Percentiles rank a stretch among this genome's conserved stretches.
phyloP scores from a whole-genome alignment of 2,113 vertebrate species.

The Psilopsiagon aymara region DNA sequence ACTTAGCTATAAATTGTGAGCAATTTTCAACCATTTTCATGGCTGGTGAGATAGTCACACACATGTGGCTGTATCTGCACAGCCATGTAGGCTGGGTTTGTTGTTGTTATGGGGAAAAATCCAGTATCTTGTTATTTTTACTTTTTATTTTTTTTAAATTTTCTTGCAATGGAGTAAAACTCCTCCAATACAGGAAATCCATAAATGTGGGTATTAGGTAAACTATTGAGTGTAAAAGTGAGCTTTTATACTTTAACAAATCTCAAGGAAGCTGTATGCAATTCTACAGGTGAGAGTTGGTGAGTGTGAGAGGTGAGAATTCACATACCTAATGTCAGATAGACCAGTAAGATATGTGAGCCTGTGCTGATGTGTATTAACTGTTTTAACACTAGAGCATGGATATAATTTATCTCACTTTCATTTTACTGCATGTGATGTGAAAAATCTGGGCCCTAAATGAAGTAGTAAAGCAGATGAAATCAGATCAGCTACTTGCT shows the following conservation, averaged over 20 bases:
- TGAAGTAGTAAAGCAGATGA: not conserved
- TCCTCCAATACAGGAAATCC: not conserved
- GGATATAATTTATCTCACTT: not conserved
- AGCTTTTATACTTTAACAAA: not conserved
- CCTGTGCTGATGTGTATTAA: rapidly evolving
- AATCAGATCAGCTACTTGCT: not conserved
- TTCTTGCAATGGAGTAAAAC: not conserved
- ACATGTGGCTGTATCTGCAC: not conserved
- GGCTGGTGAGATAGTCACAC: not conserved
- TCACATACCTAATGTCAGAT: not conserved
- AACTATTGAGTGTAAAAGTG: not conserved
- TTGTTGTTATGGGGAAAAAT: not conserved
- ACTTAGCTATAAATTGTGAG: not conserved
- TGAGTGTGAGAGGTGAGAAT: not conserved
- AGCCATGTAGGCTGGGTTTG: rapidly evolving
- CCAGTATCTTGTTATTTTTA: not conserved
- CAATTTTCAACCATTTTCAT: not conserved
- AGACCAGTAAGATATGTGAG: not conserved
- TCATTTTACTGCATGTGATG: not conserved
- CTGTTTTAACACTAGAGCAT: not conserved
- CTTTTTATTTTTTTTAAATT: not conserved
- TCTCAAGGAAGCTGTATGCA: not conserved
- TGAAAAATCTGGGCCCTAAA: not conserved
- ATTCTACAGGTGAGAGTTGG: not conserved
- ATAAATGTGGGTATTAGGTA: not conserved